These are phyloP conservation scores for Danio tinwini DNA, from an alignment of 2,797 vertebrate genomes.

Conservation along the genomic window DNA sequence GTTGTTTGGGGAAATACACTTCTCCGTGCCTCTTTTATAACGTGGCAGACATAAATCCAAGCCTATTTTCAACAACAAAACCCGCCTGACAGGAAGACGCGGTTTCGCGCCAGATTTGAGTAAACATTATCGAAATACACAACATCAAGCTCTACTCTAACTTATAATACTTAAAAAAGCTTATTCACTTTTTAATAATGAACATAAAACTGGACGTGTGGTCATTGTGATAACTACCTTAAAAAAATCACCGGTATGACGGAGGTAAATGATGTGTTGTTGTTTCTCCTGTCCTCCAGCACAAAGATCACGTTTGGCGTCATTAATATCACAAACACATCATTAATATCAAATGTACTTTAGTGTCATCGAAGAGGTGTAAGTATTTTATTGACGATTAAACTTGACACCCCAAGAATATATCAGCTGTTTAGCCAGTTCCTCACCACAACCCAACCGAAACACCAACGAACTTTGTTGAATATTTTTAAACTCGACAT, in stretches of 20 bases:
- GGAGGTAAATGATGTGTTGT: neutral
- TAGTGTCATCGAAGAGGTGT: neutral
- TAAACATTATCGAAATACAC: neutral
- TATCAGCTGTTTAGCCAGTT: neutral
- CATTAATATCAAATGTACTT: neutral
- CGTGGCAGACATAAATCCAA: neutral
- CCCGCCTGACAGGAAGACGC: neutral
- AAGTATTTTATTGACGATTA: neutral
- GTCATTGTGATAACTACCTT: neutral
- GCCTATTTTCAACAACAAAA: neutral
- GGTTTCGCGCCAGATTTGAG: conserved; percentile 29
- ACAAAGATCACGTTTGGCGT: neutral
- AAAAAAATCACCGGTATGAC: neutral
- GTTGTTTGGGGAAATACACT: no score
- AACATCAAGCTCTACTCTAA: neutral
- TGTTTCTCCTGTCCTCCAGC: neutral
- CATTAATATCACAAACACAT: no score
- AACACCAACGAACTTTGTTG: neutral
- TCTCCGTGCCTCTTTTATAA: neutral
- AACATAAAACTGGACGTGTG: neutral
- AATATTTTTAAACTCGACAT: no score
- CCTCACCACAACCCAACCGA: neutral
- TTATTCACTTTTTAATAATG: neutral
- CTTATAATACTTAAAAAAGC: neutral
- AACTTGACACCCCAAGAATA: neutral